Base-by-base conservation (phyloP, 2,113 vertebrate genomes). In the Coregonus clupeaformis region DNA sequence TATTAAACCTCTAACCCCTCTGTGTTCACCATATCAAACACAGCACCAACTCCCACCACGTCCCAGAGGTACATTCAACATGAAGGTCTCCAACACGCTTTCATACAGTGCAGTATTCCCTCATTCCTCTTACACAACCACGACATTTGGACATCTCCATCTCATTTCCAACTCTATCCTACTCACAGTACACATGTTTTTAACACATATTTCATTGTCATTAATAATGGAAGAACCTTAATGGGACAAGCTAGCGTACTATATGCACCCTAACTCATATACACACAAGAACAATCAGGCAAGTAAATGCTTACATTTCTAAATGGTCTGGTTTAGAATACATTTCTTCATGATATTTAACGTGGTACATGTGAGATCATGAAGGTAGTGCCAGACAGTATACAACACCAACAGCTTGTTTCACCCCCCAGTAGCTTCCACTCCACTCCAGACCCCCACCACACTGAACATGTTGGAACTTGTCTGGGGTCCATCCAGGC, bases 1-100 rank as follows among this genome's bases (percentile, higher is more conserved):
- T 65, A 29, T 27, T 65, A 65, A 16, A 65, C 24, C 63, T 65
- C 12, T 65, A 65, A 65, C 63, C 63, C 27, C 63, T 29, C 24
- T 42, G 36, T 42, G 36, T 30, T 14, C 63, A 18, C 63, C 25
- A 65, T 29, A 14, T 55, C 52, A 55, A 55, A 42, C 36, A 42
- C 36, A 42, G 63, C 63, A 5, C 27, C 63, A 29, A 30, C 27
- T 29, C 25, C 14, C 25, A 64, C 62, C 22, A 27, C 11, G 63
- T 65, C 63, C 63, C 63, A 65, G 63, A 65, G 63, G 63, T 16
- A 29, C 25, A 16, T 29, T 29, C 25, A 65, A 65, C 63, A 65
- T 27, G 14, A 65, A 65, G 5, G 13, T 65, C 25, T 30, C 27
- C 27, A 65, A 65, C 13, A 30, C 2, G 27, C 27, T 65, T 29